Evolutionary conservation across 2,797 vertebrate species (phyloP).

Genomic region (Pampus argenteus): DNA sequence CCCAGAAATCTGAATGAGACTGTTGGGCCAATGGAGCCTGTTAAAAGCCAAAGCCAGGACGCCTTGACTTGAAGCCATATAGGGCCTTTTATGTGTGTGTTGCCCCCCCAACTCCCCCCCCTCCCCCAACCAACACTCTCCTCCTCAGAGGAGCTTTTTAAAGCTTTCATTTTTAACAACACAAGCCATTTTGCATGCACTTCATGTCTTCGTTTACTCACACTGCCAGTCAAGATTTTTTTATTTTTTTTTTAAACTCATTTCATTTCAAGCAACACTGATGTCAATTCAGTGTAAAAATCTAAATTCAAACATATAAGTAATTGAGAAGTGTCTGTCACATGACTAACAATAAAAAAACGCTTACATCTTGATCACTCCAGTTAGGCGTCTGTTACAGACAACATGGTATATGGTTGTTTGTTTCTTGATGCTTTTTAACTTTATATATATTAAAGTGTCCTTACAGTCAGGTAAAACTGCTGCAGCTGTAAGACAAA

Average conservation of each 20-base stretch:
- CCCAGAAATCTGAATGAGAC: slow-evolving; percentile 58
- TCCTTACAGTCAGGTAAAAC: background rate
- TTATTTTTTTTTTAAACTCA: slow-evolving; percentile 31
- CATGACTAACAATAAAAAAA: background rate
- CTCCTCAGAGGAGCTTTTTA: slow-evolving; percentile 74
- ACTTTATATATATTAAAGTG: background rate
- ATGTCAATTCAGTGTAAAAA: slow-evolving; percentile 24
- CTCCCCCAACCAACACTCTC: slow-evolving; percentile 15
- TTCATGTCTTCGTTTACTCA: slow-evolving; percentile 66
- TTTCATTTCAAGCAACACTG: slow-evolving; percentile 20
- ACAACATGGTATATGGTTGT: slow-evolving; percentile 4
- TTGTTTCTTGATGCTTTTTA: slow-evolving; percentile 1
- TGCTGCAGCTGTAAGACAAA: slow-evolving; percentile 2
- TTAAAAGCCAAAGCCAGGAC: slow-evolving; percentile 80
- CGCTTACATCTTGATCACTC: slow-evolving; percentile 6
- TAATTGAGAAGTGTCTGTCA: background rate
- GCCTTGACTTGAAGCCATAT: slow-evolving; percentile 80
- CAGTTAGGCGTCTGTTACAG: slow-evolving; percentile 15
- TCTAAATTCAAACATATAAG: slow-evolving; percentile 24
- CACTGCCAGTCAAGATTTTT: slow-evolving; percentile 52
- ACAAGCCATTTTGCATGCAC: slow-evolving; percentile 71
- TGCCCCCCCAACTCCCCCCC: background rate
- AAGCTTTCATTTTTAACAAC: slow-evolving; percentile 76
- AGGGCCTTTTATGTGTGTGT: slow-evolving; percentile 77
- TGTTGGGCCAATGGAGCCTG: slow-evolving; percentile 54